Evolutionary conservation across 1,140 invertebrate species (phyloP).

Genomic region (Lanistes nyassanus): DNA sequence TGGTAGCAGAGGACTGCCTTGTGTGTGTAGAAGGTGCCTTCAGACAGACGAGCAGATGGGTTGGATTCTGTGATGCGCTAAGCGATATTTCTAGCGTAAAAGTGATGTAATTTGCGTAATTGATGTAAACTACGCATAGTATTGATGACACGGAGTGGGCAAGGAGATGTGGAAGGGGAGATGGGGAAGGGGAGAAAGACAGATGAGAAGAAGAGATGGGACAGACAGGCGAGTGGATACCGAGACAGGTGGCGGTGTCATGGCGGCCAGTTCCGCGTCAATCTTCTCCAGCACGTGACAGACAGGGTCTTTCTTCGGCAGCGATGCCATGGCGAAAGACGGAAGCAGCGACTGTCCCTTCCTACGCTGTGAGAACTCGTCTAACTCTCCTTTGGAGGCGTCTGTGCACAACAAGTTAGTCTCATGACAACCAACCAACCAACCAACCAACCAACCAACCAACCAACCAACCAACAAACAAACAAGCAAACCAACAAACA

Average conservation of each 20-base stretch:
- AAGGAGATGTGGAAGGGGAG: background rate
- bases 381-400: background rate
- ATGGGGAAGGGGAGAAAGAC: background rate
- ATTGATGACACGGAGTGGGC: too few relatives aligned
- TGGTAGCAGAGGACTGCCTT: too few relatives aligned
- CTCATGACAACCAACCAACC: background rate
- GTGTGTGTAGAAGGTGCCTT: too few relatives aligned
- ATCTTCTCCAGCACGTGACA: constrained; percentile 43
- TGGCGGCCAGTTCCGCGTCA: constrained; percentile 42
- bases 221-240: background rate
- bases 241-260: background rate
- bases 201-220: constrained; percentile 2
- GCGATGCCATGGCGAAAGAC: background rate
- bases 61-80: too few relatives aligned
- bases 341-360: constrained; percentile 16
- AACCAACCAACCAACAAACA: too few relatives aligned
- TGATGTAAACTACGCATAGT: too few relatives aligned
- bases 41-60: too few relatives aligned
- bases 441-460: background rate
- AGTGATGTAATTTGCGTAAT: too few relatives aligned
- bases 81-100: too few relatives aligned
- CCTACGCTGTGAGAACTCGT: background rate
- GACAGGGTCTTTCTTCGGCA: constrained; percentile 33
- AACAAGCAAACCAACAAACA: too few relatives aligned
- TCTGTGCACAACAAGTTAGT: background rate